Percentiles rank a stretch among this genome's conserved stretches.
Evolutionary conservation across 2,797 vertebrate genomes (phyloP).

Genomic region (Pipistrellus pygmaeus): DNA sequence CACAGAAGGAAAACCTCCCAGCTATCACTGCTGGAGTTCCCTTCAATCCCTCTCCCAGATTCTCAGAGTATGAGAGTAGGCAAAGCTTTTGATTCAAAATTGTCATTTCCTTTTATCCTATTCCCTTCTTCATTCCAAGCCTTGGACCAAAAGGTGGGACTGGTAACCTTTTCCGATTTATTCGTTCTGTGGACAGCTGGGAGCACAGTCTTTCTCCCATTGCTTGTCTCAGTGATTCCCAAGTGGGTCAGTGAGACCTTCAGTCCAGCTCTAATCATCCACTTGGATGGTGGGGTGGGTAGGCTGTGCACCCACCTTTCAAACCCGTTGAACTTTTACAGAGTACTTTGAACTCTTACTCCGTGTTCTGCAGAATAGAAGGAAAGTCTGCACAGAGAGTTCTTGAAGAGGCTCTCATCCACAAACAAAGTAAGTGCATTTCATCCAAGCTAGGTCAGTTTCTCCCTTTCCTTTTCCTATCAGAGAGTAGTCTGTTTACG

Average conservation of each 20-base stretch:
- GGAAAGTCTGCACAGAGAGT: not conserved
- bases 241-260: not conserved
- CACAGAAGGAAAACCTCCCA: not conserved
- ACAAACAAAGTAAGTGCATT: slow-evolving; percentile 8
- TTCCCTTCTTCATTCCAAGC: not conserved
- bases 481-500: slow-evolving; percentile 21
- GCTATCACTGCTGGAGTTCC: not conserved
- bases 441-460: slow-evolving; percentile 20
- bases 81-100: not conserved
- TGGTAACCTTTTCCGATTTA: not conserved
- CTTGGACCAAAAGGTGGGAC: not conserved
- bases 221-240: slow-evolving; percentile 8
- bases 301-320: not conserved
- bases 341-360: not conserved
- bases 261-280: not conserved
- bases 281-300: not conserved
- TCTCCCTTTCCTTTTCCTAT: slow-evolving; percentile 54
- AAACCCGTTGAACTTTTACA: slow-evolving; percentile 1
- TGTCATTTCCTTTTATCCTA: not conserved
- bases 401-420: not conserved
- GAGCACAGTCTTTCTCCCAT: not conserved
- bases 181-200: not conserved
- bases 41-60: rapidly evolving
- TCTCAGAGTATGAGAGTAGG: not conserved
- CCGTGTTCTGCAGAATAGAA: not conserved